Percentiles rank a stretch among this genome's conserved stretches.
phyloP scores from a whole-genome alignment of 1,140 invertebrate genomes.

The Zaprionus camerounensis region DNA sequence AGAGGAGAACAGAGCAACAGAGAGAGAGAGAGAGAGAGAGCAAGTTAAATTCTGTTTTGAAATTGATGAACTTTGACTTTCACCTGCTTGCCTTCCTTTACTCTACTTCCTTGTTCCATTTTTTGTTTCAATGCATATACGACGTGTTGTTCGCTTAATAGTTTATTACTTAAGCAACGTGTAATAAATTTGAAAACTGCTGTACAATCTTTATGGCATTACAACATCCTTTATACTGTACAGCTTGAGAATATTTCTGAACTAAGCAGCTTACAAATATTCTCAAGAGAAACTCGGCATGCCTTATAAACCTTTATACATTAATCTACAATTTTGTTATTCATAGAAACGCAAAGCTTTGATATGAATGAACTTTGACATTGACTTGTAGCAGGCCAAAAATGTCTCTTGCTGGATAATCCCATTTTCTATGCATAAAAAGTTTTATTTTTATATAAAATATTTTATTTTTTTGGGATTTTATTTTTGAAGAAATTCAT shows the following conservation, averaged over 20 bases:
- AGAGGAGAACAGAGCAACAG: background rate
- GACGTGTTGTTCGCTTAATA: background rate
- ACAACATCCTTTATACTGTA: background rate
- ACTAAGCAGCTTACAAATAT: background rate
- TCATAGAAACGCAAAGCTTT: background rate
- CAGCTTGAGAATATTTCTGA: background rate
- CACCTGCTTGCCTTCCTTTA: background rate
- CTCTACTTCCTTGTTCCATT: background rate
- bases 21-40: background rate
- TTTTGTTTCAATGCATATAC: constrained; percentile 29
- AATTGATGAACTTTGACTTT: constrained; percentile 40
- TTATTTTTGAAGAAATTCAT: constrained; percentile 2
- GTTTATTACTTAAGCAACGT: background rate
- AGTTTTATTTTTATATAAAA: background rate
- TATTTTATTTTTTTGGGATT: background rate
- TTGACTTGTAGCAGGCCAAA: background rate
- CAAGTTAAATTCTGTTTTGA: constrained; percentile 17
- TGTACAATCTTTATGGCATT: background rate
- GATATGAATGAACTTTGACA: background rate
- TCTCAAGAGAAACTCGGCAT: too few relatives aligned
- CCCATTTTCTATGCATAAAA: background rate
- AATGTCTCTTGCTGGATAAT: background rate
- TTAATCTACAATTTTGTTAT: background rate
- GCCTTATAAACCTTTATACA: background rate
- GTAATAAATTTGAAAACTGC: background rate